Percentiles rank a stretch among this genome's conserved stretches.
phyloP scores from a whole-genome alignment of 2,888 invertebrate species.

The Marronus borbonicus region DNA sequence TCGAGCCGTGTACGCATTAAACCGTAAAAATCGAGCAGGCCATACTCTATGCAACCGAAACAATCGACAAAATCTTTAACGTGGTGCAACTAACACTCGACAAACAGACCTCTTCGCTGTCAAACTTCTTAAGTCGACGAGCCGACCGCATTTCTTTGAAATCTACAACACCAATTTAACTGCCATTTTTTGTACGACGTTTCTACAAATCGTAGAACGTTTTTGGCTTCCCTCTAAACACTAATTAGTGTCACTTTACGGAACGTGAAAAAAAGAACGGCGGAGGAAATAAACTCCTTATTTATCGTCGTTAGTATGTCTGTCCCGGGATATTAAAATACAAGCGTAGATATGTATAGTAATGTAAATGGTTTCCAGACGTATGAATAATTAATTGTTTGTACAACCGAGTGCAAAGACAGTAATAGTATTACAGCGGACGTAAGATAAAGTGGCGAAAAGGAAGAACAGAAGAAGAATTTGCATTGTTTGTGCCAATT shows the following conservation, averaged over 20 bases:
- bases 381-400: constrained; percentile 7
- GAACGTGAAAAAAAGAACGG: constrained; percentile 31
- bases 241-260: constrained; percentile 63
- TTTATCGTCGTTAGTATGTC: constrained; percentile 37
- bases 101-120: constrained; percentile 21
- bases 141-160: constrained; percentile 60
- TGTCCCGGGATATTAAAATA: neutral
- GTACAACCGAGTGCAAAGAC: no score
- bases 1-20: no score
- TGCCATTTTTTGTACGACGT: constrained; percentile 59
- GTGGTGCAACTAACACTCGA: neutral
- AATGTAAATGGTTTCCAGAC: constrained; percentile 1
- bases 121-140: neutral
- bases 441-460: no score
- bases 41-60: no score
- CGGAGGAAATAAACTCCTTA: constrained; percentile 40
- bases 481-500: no score
- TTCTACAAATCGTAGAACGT: constrained; percentile 63
- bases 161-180: constrained; percentile 61
- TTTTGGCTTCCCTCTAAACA: constrained; percentile 60
- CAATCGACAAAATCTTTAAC: no score
- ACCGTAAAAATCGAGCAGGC: no score
- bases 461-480: no score
- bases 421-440: no score
- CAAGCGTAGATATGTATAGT: neutral